Percentiles rank a stretch among this genome's conserved stretches.
These are phyloP conservation scores for Pristionchus arcanus DNA, from an alignment of 2,888 invertebrate species.

Conservation along the genomic window DNA sequence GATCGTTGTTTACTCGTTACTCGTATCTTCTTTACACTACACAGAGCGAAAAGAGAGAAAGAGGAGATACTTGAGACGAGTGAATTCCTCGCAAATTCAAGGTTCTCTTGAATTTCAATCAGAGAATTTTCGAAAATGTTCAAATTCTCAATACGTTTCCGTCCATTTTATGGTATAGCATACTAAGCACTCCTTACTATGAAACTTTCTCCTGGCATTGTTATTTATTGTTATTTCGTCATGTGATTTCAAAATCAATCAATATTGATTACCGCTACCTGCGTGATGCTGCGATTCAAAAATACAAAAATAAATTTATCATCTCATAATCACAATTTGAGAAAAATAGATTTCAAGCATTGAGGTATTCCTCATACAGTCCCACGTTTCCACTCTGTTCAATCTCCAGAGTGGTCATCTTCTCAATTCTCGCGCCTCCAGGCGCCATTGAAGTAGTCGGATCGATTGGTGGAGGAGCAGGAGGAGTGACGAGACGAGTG, in stretches of 20 bases:
- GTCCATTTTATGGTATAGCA: too few relatives aligned
- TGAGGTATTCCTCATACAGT: slow-evolving; percentile 1
- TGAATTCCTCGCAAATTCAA: background rate
- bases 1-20: background rate
- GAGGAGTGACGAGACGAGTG: background rate
- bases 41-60: background rate
- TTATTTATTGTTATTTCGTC: too few relatives aligned
- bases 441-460: background rate
- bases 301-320: background rate
- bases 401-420: background rate
- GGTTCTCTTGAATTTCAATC: background rate
- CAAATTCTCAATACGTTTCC: too few relatives aligned
- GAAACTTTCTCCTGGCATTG: too few relatives aligned
- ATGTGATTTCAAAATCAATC: too few relatives aligned
- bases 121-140: too few relatives aligned
- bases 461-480: background rate
- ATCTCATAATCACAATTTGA: background rate
- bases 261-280: too few relatives aligned
- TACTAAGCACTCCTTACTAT: too few relatives aligned
- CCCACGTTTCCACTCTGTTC: background rate
- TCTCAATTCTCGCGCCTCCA: background rate
- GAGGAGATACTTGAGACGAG: background rate
- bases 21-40: background rate
- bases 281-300: too few relatives aligned
- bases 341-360: background rate